Evolutionary conservation across 2,888 invertebrate species (phyloP).

Genomic region (Listrodromus nycthemerus): DNA sequence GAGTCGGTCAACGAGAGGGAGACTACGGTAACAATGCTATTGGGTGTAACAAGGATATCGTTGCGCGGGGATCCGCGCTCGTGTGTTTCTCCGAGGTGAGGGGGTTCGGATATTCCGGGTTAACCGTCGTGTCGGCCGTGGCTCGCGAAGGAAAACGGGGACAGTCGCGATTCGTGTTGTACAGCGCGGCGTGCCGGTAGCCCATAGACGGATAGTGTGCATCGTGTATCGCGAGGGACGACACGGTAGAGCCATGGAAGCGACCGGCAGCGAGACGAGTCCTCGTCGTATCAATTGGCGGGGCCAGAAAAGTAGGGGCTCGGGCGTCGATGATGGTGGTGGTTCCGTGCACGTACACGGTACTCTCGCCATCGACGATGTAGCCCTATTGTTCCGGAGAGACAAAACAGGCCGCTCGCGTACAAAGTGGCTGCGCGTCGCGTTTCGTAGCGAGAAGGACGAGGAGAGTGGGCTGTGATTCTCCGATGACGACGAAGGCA

Average conservation of each 20-base stretch:
- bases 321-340: neutral
- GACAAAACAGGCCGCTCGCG: constrained; percentile 83
- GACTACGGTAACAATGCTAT: constrained; percentile 17
- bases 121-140: constrained; percentile 47
- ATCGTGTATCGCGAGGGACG: neutral
- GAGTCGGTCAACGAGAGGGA: neutral
- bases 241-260: constrained; percentile 2
- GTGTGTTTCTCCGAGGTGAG: constrained; percentile 2
- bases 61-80: constrained; percentile 5
- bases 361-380: constrained; percentile 67
- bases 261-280: constrained; percentile 48
- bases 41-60: constrained; percentile 39
- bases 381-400: constrained; percentile 82
- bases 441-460: constrained; percentile 71
- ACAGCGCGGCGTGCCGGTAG: constrained; percentile 20
- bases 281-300: constrained; percentile 46
- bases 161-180: constrained; percentile 20
- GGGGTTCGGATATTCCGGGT: constrained; percentile 22
- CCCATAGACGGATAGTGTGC: constrained; percentile 13
- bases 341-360: constrained; percentile 1
- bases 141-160: constrained; percentile 23
- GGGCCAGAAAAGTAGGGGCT: neutral
- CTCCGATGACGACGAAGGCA: constrained; percentile 23
- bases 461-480: constrained; percentile 22
- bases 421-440: constrained; percentile 83